These are phyloP conservation scores for Drosophila helvetica DNA, from an alignment of 2,888 invertebrate genomes.

Conservation along the genomic window DNA sequence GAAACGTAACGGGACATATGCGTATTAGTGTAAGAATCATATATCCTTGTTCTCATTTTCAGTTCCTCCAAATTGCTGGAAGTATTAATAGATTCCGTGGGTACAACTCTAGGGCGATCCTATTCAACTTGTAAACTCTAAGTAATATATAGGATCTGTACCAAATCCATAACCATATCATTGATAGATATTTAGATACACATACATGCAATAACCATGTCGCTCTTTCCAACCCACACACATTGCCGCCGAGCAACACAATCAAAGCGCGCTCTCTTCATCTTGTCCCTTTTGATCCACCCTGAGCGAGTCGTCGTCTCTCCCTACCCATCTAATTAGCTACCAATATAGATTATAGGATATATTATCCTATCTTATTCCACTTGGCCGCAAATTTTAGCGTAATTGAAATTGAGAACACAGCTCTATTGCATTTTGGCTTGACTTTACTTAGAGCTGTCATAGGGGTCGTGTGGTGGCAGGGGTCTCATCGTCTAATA, in stretches of 20 bases:
- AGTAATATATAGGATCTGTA: too few relatives aligned
- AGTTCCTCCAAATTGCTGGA: neutral
- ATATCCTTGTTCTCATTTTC: neutral
- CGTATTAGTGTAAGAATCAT: neutral
- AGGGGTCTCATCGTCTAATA: constrained; percentile 31
- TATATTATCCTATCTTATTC: too few relatives aligned
- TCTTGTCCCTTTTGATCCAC: too few relatives aligned
- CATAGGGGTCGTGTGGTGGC: constrained; percentile 16
- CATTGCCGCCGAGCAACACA: too few relatives aligned
- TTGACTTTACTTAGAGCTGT: constrained; percentile 28
- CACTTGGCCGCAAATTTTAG: neutral
- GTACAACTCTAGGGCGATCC: neutral
- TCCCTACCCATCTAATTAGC: too few relatives aligned
- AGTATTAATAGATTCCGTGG: neutral
- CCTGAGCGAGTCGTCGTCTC: too few relatives aligned
- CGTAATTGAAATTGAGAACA: neutral
- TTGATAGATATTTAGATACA: too few relatives aligned
- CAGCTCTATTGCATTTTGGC: constrained; percentile 32
- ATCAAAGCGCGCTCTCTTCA: too few relatives aligned
- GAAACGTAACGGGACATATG: neutral
- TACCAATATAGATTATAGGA: too few relatives aligned
- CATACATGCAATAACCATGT: too few relatives aligned
- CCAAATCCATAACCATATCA: too few relatives aligned
- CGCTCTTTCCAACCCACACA: too few relatives aligned
- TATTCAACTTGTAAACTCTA: neutral